Evolutionary conservation across 2,888 invertebrate genomes (phyloP).

Genomic region (Cinara cedri): DNA sequence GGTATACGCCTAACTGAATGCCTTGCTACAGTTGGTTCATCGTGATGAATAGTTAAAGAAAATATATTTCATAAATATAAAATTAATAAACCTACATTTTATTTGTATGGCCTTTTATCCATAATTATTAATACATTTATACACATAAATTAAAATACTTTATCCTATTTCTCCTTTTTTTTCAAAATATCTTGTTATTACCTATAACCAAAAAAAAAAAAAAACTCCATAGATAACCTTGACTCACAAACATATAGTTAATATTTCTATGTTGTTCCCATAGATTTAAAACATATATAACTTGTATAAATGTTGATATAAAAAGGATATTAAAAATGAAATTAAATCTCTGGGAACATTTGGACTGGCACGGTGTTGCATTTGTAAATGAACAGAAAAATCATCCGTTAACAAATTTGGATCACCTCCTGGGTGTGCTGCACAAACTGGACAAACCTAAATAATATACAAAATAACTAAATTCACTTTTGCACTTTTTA

Average conservation of each 20-base stretch:
- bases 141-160: not conserved
- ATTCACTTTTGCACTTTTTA: too few relatives aligned
- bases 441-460: constrained; percentile 96
- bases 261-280: too few relatives aligned
- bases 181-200: too few relatives aligned
- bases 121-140: not conserved
- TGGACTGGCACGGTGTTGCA: constrained; percentile 89
- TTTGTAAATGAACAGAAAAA: constrained; percentile 92
- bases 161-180: not conserved
- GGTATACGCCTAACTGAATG: constrained; percentile 73
- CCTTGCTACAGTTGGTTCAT: constrained; percentile 81
- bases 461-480: constrained; percentile 59
- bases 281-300: too few relatives aligned
- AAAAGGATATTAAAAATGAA: constrained; percentile 71
- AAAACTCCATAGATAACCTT: too few relatives aligned
- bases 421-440: constrained; percentile 94
- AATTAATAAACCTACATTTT: not conserved
- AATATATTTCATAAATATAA: constrained; percentile 61
- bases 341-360: constrained; percentile 85
- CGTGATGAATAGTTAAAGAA: constrained; percentile 63
- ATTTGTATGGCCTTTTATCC: not conserved
- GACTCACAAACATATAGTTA: too few relatives aligned
- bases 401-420: constrained; percentile 98
- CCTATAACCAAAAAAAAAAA: too few relatives aligned
- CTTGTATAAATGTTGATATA: not conserved